Percentiles rank a stretch among this genome's conserved stretches.
Evolutionary conservation across 2,888 invertebrate species (phyloP).

Genomic region (Leucania comma): DNA sequence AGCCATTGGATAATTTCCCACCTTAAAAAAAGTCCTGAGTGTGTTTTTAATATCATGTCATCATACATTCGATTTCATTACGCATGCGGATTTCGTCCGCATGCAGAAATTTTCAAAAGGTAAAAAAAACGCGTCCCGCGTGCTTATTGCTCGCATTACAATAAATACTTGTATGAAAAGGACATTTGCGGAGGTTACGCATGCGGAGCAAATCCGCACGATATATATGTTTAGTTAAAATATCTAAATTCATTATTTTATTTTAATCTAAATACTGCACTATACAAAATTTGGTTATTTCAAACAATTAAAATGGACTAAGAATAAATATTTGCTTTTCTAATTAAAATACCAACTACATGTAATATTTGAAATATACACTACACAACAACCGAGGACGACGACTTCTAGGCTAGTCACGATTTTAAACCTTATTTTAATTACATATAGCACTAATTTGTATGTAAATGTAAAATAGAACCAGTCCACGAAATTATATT

Average conservation of each 20-base stretch:
- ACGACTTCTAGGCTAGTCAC: background rate
- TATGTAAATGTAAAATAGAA: background rate
- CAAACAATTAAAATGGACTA: slow-evolving; percentile 5
- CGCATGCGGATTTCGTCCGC: too few species aligned
- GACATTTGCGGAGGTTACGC: too few species aligned
- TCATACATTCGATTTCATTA: too few species aligned
- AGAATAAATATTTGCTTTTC: slow-evolving; percentile 31
- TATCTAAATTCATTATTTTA: background rate
- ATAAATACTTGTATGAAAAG: too few species aligned
- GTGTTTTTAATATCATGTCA: too few species aligned
- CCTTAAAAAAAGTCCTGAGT: too few species aligned
- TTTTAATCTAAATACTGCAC: background rate
- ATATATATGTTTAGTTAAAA: too few species aligned
- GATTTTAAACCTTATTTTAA: slow-evolving; percentile 8
- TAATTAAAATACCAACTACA: slow-evolving; percentile 27
- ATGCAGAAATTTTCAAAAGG: too few species aligned
- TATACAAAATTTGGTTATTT: slow-evolving; percentile 4
- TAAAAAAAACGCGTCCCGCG: too few species aligned
- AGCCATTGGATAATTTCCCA: too few species aligned
- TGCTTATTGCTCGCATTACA: too few species aligned
- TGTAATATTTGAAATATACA: slow-evolving; percentile 4
- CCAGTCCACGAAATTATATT: background rate
- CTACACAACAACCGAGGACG: background rate
- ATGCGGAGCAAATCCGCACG: too few species aligned
- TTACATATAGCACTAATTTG: slow-evolving; percentile 12